A percentile compares a stretch with the other conserved stretches of the same genome.
Conservation (phyloP, 1,140 invertebrate genomes). For the Lordiphosa collinella region DNA sequence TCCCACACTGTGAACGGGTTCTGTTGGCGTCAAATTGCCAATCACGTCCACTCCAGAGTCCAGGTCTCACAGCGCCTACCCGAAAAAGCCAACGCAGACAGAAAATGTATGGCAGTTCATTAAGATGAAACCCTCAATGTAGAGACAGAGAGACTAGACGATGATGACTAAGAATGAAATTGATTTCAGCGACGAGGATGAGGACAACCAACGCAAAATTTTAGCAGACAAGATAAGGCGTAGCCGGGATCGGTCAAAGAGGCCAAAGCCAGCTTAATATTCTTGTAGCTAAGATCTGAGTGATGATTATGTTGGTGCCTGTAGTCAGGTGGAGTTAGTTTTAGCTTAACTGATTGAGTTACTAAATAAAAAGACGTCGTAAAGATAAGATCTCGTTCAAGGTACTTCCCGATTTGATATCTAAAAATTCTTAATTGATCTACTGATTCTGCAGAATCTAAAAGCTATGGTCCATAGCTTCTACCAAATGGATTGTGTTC, state of each 20-base stretch:
- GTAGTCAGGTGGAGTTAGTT: too few species aligned
- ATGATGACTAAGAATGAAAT: slow-evolving; percentile 67
- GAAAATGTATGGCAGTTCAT: slow-evolving; percentile 72
- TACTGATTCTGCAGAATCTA: too few species aligned
- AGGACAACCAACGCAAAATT: slow-evolving; percentile 37
- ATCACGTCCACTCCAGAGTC: slow-evolving; percentile 38
- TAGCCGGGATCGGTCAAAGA: slow-evolving; percentile 1
- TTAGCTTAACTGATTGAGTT: too few species aligned
- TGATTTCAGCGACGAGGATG: slow-evolving; percentile 34
- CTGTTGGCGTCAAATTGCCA: slow-evolving; percentile 21
- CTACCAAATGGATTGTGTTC: too few species aligned
- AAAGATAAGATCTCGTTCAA: too few species aligned
- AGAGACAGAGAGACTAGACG: slow-evolving; percentile 27
- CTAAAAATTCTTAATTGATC: too few species aligned
- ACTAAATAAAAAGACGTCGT: too few species aligned
- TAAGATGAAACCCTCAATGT: slow-evolving; percentile 53
- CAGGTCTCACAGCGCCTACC: slow-evolving; percentile 20
- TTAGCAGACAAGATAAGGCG: slow-evolving; percentile 17
- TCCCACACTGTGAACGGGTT: slow-evolving; percentile 59
- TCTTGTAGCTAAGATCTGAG: not conserved
- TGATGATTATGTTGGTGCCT: too few species aligned
- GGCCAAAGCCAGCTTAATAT: too few species aligned
- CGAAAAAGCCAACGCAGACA: slow-evolving; percentile 50
- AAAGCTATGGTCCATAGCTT: too few species aligned
- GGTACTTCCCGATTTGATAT: too few species aligned